These are phyloP conservation scores for Thecocarcelia acutangulata DNA, from an alignment of 2,888 invertebrate species.

Conservation along the genomic window DNA sequence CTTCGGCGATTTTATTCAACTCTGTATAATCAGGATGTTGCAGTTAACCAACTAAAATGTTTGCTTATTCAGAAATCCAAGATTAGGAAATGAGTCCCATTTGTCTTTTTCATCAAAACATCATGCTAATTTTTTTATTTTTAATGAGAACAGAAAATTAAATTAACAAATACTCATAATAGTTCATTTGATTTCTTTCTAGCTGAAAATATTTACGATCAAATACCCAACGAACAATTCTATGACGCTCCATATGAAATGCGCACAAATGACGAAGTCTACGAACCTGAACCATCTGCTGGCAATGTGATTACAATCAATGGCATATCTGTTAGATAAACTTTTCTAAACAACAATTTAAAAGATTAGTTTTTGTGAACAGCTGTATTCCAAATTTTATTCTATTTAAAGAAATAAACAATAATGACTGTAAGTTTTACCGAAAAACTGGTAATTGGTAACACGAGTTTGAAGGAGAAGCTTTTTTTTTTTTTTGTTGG, in stretches of 20 bases:
- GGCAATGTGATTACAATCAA: conserved; percentile 90
- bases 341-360: conserved; percentile 29
- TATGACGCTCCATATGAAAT: conserved; percentile 90
- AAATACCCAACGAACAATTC: conserved; percentile 86
- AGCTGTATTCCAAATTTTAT: conserved; percentile 64
- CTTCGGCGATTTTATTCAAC: too few species aligned
- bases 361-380: conserved; percentile 46
- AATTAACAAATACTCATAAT: neutral
- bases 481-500: too few species aligned
- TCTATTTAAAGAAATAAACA: conserved; percentile 30
- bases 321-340: conserved; percentile 91
- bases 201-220: conserved; percentile 84
- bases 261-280: conserved; percentile 83
- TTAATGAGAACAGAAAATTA: too few species aligned
- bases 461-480: too few species aligned
- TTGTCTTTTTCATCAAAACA: too few species aligned
- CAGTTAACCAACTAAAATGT: too few species aligned
- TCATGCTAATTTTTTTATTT: too few species aligned
- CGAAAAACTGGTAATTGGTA: conserved; percentile 49
- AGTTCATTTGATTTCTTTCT: conserved; percentile 11
- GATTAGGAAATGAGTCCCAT: too few species aligned
- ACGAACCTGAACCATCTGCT: conserved; percentile 82
- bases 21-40: too few species aligned
- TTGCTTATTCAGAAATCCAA: too few species aligned
- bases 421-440: conserved; percentile 63